Percentiles rank a stretch among this genome's conserved stretches.
phyloP scores from a whole-genome alignment of 2,797 vertebrate genomes.

The Alfaro cultratus region DNA sequence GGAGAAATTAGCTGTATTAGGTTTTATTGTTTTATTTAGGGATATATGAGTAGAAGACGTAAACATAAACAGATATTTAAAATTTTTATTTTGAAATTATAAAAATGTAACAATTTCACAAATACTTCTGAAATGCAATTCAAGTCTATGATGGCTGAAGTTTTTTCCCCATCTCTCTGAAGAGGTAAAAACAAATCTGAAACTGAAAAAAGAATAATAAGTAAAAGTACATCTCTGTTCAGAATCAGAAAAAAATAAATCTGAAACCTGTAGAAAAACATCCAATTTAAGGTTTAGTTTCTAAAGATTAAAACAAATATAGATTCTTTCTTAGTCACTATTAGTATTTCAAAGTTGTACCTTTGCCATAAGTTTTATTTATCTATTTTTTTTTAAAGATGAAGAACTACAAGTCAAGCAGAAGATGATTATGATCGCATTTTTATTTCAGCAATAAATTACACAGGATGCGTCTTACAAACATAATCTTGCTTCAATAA shows the following conservation, averaged over 20 bases:
- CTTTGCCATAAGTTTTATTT: not conserved
- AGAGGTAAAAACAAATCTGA: not conserved
- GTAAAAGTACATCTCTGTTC: not conserved
- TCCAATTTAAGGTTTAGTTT: not conserved
- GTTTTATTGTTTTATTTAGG: not conserved
- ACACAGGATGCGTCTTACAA: not conserved
- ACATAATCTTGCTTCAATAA: not conserved
- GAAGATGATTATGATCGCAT: not conserved
- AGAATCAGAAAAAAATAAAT: not conserved
- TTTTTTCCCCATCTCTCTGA: not conserved
- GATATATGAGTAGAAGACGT: not conserved
- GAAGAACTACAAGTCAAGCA: not conserved
- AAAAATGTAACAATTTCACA: not conserved
- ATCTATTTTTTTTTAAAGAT: not conserved
- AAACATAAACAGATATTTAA: not conserved
- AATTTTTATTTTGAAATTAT: not conserved
- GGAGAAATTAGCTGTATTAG: not conserved
- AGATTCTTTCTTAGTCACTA: not conserved
- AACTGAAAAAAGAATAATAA: not conserved
- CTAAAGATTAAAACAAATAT: not conserved
- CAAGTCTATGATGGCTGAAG: not conserved
- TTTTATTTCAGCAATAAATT: constrained; percentile 6
- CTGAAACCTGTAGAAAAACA: not conserved
- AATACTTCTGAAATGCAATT: not conserved
- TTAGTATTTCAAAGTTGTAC: not conserved